Evolutionary conservation across 2,888 invertebrate species (phyloP), one percentile per base, ranked within the genome.

Genomic region (Rhagophthalmus giganteus): DNA sequence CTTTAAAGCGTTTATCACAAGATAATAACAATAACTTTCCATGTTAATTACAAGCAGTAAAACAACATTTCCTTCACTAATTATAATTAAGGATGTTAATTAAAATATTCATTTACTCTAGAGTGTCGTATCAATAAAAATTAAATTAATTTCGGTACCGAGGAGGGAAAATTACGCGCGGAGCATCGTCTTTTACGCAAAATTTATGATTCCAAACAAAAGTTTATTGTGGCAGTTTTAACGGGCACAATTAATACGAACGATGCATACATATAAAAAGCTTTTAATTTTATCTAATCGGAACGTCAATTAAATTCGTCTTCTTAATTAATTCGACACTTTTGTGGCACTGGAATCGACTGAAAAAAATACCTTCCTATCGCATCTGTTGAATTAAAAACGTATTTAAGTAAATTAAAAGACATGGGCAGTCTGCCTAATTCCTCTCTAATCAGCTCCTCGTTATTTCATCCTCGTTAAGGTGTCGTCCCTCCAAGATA

Each of bases 381-480:
- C 61, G 54, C 54, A 51, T 54, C 55, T 57, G 55, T 61, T 60
- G 60, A 61, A 63, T 63, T 63, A 63, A 63, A 63, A 61, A 60
- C 60, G 54, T 55, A 61, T 60, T 60, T 59, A 58, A 59, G 59
- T 63, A 61, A 63, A 63, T 63, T 63, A 61, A 62, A 61, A 60
- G 58, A 54, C 54, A 54, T 50, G 55, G 45, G 48, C 52, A 52
- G 55, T 51, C 55, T 60, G 55, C 57, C 60, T 60, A 60, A 60
- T 60, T 60, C 54, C 61, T 59, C 62, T 59, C 65, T 66, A 68
- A 68, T 68, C 65, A 68, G 65, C 65, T 63, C 63, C 62, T 66
- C 65, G 64, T 66, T 68, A 68, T 66, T 63, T 61, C 57, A 51
- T 59, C 54, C 64, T 64, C 61, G 62, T 66, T 65, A 60, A 63